Percentiles rank a stretch among this genome's conserved stretches.
Evolutionary conservation across 2,113 vertebrate species (phyloP).

Genomic region (Rhea pennata): DNA sequence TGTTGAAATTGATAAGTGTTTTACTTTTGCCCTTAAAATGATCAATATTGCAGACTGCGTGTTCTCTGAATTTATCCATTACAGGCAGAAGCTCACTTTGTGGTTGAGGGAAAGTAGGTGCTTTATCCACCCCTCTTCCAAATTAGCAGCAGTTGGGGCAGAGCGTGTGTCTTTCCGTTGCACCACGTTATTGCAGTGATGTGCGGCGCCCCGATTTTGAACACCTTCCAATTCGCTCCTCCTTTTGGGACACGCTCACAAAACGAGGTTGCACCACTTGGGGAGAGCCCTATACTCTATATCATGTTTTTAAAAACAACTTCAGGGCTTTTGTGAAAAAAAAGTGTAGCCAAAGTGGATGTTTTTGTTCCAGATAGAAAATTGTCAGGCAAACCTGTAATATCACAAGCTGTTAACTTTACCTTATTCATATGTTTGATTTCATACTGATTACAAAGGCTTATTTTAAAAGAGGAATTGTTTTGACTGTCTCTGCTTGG

Average conservation of each 20-base stretch:
- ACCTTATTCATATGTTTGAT: neutral
- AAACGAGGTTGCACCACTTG: neutral
- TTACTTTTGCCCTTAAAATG: neutral
- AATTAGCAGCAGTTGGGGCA: neutral
- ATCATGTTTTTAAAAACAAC: neutral
- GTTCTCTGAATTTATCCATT: neutral
- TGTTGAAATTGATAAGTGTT: neutral
- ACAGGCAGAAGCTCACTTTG: neutral
- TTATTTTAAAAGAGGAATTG: neutral
- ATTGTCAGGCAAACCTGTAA: neutral
- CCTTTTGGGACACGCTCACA: neutral
- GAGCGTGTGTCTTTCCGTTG: neutral
- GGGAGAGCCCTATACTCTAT: neutral
- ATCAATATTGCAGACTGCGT: neutral
- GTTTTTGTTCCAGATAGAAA: neutral
- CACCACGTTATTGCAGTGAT: neutral
- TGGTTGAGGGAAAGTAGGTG: neutral
- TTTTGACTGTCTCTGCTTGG: neutral
- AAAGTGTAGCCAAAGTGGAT: neutral
- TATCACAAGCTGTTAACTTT: neutral
- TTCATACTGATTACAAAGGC: neutral
- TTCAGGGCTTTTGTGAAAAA: neutral
- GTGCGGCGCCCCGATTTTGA: neutral
- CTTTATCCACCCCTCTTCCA: neutral
- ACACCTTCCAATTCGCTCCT: neutral